phyloP scores from a whole-genome alignment of 2,888 invertebrate genomes.

The Linyphia triangularis region DNA sequence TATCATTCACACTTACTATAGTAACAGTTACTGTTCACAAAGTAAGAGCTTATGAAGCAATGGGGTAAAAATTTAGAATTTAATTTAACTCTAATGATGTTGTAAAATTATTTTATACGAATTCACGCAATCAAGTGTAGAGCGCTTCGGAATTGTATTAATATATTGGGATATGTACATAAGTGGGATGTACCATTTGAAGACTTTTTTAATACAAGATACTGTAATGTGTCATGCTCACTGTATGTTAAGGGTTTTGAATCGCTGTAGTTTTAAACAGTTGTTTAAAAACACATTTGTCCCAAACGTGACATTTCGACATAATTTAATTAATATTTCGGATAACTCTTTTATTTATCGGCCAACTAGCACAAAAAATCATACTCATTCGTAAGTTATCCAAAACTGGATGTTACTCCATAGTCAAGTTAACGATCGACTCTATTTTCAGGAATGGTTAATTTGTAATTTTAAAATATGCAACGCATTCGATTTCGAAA shows the following conservation, averaged over 20 bases:
- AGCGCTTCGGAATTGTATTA: conserved; percentile 67
- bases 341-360: background rate
- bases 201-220: conserved; percentile 74
- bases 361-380: too few species aligned
- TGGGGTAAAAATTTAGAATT: background rate
- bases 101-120: background rate
- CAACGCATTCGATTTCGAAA: too few species aligned
- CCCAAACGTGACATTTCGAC: conserved; percentile 49
- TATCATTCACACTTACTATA: background rate
- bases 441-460: too few species aligned
- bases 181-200: conserved; percentile 66
- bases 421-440: too few species aligned
- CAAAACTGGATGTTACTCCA: too few species aligned
- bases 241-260: conserved; percentile 70
- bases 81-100: background rate
- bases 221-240: conserved; percentile 70
- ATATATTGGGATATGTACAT: conserved; percentile 55
- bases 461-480: too few species aligned
- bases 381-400: too few species aligned
- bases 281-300: conserved; percentile 57
- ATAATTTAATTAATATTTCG: background rate
- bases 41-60: conserved; percentile 36
- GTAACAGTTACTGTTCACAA: conserved; percentile 12
- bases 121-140: conserved; percentile 56
- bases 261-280: conserved; percentile 73